A percentile compares a stretch with the other conserved stretches of the same genome.
Evolutionary conservation across 2,888 invertebrate species (phyloP).

Genomic region (Cerceris ruficornis): DNA sequence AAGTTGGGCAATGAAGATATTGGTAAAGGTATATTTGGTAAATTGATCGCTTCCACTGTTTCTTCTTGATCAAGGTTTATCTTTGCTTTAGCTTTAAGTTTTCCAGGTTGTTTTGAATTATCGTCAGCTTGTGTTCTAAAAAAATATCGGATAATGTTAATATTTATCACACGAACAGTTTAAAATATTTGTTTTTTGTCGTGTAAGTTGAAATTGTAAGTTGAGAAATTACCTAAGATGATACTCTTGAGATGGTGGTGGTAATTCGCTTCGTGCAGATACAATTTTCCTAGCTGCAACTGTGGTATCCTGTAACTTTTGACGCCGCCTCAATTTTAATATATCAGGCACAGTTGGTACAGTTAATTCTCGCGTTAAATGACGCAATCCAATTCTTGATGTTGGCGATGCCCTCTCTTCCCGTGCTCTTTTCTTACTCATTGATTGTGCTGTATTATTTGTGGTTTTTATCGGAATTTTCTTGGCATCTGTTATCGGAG

Average conservation of each 20-base stretch:
- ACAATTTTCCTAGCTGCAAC: conserved; percentile 85
- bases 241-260: conserved; percentile 75
- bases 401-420: conserved; percentile 64
- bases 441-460: conserved; percentile 64
- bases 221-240: conserved; percentile 67
- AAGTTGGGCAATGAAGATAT: conserved; percentile 85
- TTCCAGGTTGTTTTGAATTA: conserved; percentile 80
- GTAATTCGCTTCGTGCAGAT: conserved; percentile 76
- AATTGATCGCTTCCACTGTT: conserved; percentile 81
- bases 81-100: conserved; percentile 80
- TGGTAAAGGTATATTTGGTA: conserved; percentile 83
- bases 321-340: conserved; percentile 84
- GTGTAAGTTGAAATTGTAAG: background rate
- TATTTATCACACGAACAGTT: background rate
- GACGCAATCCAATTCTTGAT: conserved; percentile 75
- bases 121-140: conserved; percentile 72
- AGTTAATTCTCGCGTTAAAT: conserved; percentile 82
- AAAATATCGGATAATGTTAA: background rate
- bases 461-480: conserved; percentile 86
- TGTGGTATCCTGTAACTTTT: conserved; percentile 85
- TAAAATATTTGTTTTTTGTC: conserved; percentile 1
- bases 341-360: conserved; percentile 86
- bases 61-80: conserved; percentile 78
- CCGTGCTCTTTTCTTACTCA: conserved; percentile 64
- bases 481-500: conserved; percentile 90